A percentile compares a stretch with the other conserved stretches of the same genome.
Evolutionary conservation across 2,888 invertebrate genomes (phyloP).

Genomic region (Drepana falcataria): DNA sequence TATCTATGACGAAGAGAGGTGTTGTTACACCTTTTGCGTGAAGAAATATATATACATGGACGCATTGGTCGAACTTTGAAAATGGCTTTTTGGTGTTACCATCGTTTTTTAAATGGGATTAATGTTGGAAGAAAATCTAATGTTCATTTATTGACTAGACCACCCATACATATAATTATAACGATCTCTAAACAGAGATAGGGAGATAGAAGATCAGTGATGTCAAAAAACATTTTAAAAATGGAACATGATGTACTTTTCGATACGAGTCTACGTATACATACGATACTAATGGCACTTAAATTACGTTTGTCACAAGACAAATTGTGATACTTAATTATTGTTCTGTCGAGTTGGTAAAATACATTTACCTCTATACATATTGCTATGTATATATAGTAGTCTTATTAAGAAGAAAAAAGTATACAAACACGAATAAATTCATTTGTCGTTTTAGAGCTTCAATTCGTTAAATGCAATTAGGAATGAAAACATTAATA

Average conservation of each 20-base stretch:
- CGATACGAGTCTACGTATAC: not conserved
- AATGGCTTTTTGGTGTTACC: constrained; percentile 11
- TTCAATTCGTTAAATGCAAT: constrained; percentile 40
- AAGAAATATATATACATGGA: no score
- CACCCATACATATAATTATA: constrained; percentile 29
- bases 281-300: constrained; percentile 53
- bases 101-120: not conserved
- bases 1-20: no score
- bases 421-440: not conserved
- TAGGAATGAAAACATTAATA: constrained; percentile 45
- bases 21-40: no score
- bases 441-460: not conserved
- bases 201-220: constrained; percentile 10
- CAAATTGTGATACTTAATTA: not conserved
- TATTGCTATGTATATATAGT: no score
- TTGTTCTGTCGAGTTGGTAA: not conserved
- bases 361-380: no score
- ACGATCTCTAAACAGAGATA: no score
- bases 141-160: constrained; percentile 28
- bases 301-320: constrained; percentile 17
- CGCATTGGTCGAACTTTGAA: constrained; percentile 9
- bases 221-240: not conserved
- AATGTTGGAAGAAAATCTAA: constrained; percentile 2
- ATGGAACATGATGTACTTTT: no score
- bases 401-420: not conserved